Evolutionary conservation across 2,113 vertebrate species (phyloP).

Genomic region (Pogonocichla stellata): DNA sequence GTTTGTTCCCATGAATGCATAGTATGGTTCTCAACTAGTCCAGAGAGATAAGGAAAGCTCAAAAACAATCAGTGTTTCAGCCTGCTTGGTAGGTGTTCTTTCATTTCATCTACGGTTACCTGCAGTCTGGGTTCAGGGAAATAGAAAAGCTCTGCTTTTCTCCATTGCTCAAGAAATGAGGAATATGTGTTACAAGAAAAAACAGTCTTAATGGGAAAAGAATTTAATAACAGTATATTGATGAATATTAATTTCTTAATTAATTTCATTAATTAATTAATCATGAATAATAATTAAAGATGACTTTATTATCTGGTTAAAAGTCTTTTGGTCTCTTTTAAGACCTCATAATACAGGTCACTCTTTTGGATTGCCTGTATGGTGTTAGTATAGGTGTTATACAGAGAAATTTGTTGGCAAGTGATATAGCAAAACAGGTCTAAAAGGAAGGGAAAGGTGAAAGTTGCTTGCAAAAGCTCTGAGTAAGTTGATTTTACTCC

Average conservation of each 20-base stretch:
- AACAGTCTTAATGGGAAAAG: not conserved
- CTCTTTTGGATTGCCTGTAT: not conserved
- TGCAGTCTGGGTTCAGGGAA: not conserved
- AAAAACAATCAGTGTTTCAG: not conserved
- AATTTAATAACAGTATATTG: not conserved
- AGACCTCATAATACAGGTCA: not conserved
- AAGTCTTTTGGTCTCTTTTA: not conserved
- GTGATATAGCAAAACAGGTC: not conserved
- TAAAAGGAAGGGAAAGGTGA: not conserved
- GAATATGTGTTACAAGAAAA: not conserved
- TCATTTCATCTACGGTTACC: not conserved
- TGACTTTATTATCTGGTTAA: not conserved
- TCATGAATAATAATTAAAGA: not conserved
- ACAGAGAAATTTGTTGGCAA: not conserved
- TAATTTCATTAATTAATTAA: too few species aligned
- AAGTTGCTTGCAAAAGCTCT: not conserved
- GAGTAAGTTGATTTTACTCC: not conserved
- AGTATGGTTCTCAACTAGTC: not conserved
- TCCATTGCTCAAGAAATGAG: not conserved
- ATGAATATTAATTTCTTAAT: not conserved
- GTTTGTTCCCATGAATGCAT: not conserved
- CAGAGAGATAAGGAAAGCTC: not conserved
- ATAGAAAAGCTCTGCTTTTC: not conserved
- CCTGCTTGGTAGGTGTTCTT: not conserved
- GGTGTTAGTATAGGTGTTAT: not conserved